These are phyloP conservation scores for Saccostrea echinata DNA, from an alignment of 1,140 invertebrate genomes.

Conservation along the genomic window DNA sequence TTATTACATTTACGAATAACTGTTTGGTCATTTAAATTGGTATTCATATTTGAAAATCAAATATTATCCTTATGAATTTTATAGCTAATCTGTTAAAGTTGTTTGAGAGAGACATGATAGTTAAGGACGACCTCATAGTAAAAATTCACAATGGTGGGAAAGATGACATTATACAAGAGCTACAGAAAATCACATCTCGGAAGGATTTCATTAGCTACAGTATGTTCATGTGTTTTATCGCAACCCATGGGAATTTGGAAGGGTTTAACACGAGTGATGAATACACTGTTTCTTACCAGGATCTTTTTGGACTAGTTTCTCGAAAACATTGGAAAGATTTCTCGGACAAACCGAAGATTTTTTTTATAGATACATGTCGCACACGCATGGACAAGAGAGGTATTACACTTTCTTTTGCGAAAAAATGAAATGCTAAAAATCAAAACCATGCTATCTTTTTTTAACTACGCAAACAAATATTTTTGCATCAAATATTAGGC, in stretches of 20 bases:
- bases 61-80: background rate
- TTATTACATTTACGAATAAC: no score
- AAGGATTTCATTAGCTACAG: slow-evolving; percentile 12
- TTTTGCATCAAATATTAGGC: background rate
- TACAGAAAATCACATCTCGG: background rate
- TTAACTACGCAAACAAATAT: no score
- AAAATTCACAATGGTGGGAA: slow-evolving; percentile 25
- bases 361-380: slow-evolving; percentile 3
- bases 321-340: slow-evolving; percentile 8
- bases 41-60: no score
- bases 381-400: slow-evolving; percentile 14
- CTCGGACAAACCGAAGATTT: slow-evolving; percentile 16
- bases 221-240: slow-evolving; percentile 22
- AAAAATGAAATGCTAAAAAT: no score
- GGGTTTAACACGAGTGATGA: slow-evolving; percentile 7
- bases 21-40: no score
- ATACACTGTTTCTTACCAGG: background rate
- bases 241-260: background rate
- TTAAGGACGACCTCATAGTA: background rate
- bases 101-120: slow-evolving; percentile 19
- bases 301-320: background rate
- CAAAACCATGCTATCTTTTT: no score
- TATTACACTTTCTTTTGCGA: background rate
- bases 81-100: background rate
- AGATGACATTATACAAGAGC: background rate